A percentile compares a stretch with the other conserved stretches of the same genome.
These are phyloP conservation scores for Semaprochilodus insignis DNA, from an alignment of 2,797 vertebrate species.

Conservation along the genomic window DNA sequence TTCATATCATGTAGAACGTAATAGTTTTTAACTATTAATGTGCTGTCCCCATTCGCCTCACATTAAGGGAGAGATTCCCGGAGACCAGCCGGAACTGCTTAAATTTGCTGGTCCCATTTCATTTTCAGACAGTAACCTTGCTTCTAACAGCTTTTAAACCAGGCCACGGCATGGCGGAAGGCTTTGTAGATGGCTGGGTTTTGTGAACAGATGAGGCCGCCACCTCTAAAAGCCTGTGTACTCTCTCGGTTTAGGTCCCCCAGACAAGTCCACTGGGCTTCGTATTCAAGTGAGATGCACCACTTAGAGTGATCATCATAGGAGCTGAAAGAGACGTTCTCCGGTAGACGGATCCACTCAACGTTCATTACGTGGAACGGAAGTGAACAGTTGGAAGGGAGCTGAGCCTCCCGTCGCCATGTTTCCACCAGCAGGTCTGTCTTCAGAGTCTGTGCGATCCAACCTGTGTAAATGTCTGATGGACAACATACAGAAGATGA, in stretches of 20 bases:
- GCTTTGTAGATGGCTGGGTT: constrained; percentile 83
- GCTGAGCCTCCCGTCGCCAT: constrained; percentile 80
- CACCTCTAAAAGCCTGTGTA: constrained; percentile 83
- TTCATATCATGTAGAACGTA: too few species aligned
- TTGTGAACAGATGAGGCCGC: constrained; percentile 87
- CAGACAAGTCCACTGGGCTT: constrained; percentile 85
- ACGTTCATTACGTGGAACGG: constrained; percentile 86
- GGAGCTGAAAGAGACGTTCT: constrained; percentile 77
- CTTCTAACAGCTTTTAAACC: constrained; percentile 77
- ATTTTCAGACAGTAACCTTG: too few species aligned
- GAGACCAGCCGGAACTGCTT: neutral
- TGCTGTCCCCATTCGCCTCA: neutral
- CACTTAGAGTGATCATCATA: constrained; percentile 91
- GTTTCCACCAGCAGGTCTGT: constrained; percentile 86
- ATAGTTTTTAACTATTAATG: too few species aligned
- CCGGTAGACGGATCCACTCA: constrained; percentile 72
- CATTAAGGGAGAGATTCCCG: neutral
- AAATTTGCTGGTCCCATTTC: too few species aligned
- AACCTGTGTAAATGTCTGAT: constrained; percentile 89
- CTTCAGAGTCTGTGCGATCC: constrained; percentile 87
- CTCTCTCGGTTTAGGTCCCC: constrained; percentile 89
- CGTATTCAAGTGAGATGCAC: constrained; percentile 80
- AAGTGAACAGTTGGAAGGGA: constrained; percentile 92
- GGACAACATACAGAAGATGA: constrained; percentile 6
- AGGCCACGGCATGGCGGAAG: constrained; percentile 79